These are phyloP conservation scores for Tetranychus piercei DNA, from an alignment of 2,888 invertebrate species.

Conservation along the genomic window DNA sequence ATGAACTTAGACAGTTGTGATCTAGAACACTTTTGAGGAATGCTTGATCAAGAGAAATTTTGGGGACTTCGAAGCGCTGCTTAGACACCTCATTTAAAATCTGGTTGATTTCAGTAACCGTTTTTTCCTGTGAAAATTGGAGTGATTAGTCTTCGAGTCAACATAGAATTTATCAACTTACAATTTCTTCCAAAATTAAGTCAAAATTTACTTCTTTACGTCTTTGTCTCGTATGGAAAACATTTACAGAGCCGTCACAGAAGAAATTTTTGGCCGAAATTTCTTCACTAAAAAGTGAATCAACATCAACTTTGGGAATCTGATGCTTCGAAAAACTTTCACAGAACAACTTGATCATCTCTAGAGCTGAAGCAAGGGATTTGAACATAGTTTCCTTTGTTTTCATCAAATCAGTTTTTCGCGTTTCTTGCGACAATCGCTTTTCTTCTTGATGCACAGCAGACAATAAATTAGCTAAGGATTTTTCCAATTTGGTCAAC, in stretches of 20 bases:
- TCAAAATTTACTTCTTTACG: background rate
- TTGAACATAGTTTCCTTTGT: background rate
- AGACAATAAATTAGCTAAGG: background rate
- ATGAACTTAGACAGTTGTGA: background rate
- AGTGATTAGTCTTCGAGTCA: background rate
- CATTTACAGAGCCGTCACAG: background rate
- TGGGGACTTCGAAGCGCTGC: background rate
- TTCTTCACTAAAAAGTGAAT: background rate
- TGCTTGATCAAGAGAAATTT: background rate
- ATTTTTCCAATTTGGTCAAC: background rate
- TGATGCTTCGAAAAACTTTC: background rate
- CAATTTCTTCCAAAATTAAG: background rate
- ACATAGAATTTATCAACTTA: background rate
- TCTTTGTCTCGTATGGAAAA: background rate
- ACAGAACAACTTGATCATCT: background rate
- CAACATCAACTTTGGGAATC: background rate
- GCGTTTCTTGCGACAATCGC: background rate
- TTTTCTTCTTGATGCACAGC: background rate
- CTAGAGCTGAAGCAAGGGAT: background rate
- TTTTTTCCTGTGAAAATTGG: background rate
- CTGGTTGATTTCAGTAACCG: background rate
- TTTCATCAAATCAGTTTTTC: background rate
- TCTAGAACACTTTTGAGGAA: background rate
- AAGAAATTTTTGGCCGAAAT: background rate
- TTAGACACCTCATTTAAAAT: background rate